These are phyloP conservation scores for Torymus tubicola DNA, from an alignment of 2,888 invertebrate species.

Conservation along the genomic window DNA sequence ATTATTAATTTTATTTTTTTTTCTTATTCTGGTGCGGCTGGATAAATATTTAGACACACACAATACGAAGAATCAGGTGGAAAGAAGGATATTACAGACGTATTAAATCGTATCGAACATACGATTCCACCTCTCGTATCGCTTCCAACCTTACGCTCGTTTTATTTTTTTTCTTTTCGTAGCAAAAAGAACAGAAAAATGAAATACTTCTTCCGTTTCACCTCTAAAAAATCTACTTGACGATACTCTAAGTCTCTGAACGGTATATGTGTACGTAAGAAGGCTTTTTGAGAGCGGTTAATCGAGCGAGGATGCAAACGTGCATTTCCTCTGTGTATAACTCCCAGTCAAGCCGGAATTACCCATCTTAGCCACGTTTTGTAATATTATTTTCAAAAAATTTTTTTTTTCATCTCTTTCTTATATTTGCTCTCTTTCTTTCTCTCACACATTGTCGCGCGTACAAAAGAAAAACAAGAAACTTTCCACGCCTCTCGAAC, in stretches of 20 bases:
- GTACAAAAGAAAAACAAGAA: constrained; percentile 41
- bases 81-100: constrained; percentile 40
- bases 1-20: constrained; percentile 4
- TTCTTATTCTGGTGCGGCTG: constrained; percentile 20
- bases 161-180: background rate
- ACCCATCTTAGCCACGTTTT: too few species aligned
- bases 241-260: constrained; percentile 37
- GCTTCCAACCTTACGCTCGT: background rate
- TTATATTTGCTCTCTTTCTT: too few species aligned
- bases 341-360: too few species aligned
- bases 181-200: constrained; percentile 20
- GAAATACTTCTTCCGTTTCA: constrained; percentile 19
- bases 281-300: too few species aligned
- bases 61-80: constrained; percentile 48
- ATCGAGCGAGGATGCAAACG: too few species aligned
- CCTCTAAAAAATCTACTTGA: constrained; percentile 5
- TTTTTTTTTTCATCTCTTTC: too few species aligned
- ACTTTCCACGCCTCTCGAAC: constrained; percentile 34
- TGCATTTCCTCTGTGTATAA: too few species aligned
- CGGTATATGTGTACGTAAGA: constrained; percentile 11
- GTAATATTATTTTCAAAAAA: too few species aligned
- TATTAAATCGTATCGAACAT: constrained; percentile 22
- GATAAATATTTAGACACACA: constrained; percentile 45
- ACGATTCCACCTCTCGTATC: constrained; percentile 12
- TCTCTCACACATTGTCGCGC: constrained; percentile 16